These are phyloP conservation scores for Timema cristinae DNA, from an alignment of 2,888 invertebrate species.

Conservation along the genomic window DNA sequence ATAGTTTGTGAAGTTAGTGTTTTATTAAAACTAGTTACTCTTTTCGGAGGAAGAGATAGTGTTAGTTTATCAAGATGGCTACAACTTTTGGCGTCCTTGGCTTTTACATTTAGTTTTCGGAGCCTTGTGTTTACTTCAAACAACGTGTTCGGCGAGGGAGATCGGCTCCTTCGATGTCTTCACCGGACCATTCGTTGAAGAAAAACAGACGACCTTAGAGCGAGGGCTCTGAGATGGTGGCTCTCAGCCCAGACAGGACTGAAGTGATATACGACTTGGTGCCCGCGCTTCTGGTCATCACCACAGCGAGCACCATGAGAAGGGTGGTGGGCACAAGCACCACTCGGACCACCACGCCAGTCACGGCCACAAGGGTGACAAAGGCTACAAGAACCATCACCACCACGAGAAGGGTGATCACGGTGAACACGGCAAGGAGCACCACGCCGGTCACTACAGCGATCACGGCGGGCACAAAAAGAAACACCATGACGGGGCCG, in stretches of 20 bases:
- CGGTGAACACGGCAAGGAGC: constrained; percentile 70
- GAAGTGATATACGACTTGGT: constrained; percentile 28
- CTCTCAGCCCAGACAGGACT: constrained; percentile 12
- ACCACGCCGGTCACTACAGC: constrained; percentile 58
- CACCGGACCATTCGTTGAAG: constrained; percentile 4
- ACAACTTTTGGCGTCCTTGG: constrained; percentile 21
- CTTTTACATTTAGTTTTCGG: constrained; percentile 21
- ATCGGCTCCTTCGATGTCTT: constrained; percentile 11
- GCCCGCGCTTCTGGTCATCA: constrained; percentile 36
- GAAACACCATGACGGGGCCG: constrained; percentile 60
- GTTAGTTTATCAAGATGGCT: not conserved
- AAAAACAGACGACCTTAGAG: constrained; percentile 1
- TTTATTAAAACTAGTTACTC: no score
- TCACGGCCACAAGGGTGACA: constrained; percentile 72
- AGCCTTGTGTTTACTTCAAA: constrained; percentile 22
- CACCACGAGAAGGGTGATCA: constrained; percentile 76
- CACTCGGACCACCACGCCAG: constrained; percentile 37
- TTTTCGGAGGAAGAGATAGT: not conserved
- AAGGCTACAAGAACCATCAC: constrained; percentile 71
- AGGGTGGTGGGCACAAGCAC: constrained; percentile 49
- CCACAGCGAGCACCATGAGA: constrained; percentile 72
- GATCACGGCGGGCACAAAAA: constrained; percentile 61
- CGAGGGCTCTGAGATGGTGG: constrained; percentile 18
- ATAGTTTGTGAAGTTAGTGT: no score
- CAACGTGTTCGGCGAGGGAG: constrained; percentile 15